Percentiles rank a stretch among this genome's conserved stretches.
Conservation (phyloP, 1,140 invertebrate genomes). For the Oedothorax gibbosus region DNA sequence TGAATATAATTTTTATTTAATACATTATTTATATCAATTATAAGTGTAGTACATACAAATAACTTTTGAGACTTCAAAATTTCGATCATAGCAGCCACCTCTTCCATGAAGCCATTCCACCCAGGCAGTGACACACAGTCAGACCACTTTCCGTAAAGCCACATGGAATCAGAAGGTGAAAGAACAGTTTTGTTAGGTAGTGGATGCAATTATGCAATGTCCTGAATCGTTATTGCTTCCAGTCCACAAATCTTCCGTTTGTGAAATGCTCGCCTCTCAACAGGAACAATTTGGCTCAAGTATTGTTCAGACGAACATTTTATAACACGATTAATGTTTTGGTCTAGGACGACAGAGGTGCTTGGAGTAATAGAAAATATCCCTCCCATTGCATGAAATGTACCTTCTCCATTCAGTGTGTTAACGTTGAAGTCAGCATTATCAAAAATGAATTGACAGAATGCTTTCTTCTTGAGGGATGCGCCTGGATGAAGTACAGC, state of each 20-base stretch:
- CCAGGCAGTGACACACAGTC: background rate
- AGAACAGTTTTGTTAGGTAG: no score
- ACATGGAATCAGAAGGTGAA: background rate
- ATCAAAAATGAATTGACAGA: constrained; percentile 63
- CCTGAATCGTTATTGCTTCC: background rate
- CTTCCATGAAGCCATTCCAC: background rate
- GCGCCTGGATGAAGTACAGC: background rate
- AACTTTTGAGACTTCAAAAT: background rate
- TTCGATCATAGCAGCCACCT: background rate
- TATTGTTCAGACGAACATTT: background rate
- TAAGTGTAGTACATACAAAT: no score
- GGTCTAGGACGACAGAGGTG: background rate
- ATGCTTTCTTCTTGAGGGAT: constrained; percentile 21
- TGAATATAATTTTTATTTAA: no score
- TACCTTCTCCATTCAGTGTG: constrained; percentile 63
- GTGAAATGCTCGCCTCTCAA: background rate
- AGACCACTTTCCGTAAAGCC: background rate
- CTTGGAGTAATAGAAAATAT: constrained; percentile 58
- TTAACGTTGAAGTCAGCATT: constrained; percentile 64
- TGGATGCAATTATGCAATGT: background rate
- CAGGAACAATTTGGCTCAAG: background rate
- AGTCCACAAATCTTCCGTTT: background rate
- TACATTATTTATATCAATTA: no score
- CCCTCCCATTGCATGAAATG: constrained; percentile 65
- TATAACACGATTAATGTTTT: background rate